Base-by-base conservation (phyloP, 1,140 invertebrate species). In the Melipona quadrifasciata region DNA sequence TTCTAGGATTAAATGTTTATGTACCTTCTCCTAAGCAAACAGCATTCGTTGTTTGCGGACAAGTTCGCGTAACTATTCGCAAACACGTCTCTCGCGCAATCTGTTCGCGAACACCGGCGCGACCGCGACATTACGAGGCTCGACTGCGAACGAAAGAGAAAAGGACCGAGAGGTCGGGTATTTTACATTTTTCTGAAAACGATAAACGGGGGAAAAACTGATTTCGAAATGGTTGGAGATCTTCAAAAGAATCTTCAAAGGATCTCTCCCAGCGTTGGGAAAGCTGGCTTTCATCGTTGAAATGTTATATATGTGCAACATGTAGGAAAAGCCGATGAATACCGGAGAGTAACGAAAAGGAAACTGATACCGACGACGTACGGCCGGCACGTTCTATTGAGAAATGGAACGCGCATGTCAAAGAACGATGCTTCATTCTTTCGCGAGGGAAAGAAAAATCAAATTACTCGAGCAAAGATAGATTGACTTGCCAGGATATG, bases 371-470 rank as follows among this genome's bases (percentile, higher is more conserved):
- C 31, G 72, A 12, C 51, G 70, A 53, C n/a, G n/a, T n/a, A n/a
- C 27, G 55, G 58, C 27, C 55, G 16, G 58, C 58, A 75, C 5
- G 73, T 57, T 53, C 31, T 39, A 21, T 21, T 17, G 73, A 21
- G 73, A 75, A 75, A 75, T 58, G 73, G 55, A 75, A 55, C 73
- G 73, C 39, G 31, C 21, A 39, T 12, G 24, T 75, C 73, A 75
- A 75, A 75, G 73, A 75, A 34, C 31, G 73, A 74, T 57, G 53
- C 53, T 31, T 16, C 8, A 10, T 27, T 8, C 27, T 31, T 12
- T 2, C 73, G 31, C 14, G 14, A 16, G 8, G 12, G 19, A 58
- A 75, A 58, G 12, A 27, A 75, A 75, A 58, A 39, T 75, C 73
- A 31, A 58, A 39, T 58, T n/a, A 58, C 31, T 58, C 11, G 55